Conservation (phyloP, 2,113 vertebrate species). For the Lanius collurio region DNA sequence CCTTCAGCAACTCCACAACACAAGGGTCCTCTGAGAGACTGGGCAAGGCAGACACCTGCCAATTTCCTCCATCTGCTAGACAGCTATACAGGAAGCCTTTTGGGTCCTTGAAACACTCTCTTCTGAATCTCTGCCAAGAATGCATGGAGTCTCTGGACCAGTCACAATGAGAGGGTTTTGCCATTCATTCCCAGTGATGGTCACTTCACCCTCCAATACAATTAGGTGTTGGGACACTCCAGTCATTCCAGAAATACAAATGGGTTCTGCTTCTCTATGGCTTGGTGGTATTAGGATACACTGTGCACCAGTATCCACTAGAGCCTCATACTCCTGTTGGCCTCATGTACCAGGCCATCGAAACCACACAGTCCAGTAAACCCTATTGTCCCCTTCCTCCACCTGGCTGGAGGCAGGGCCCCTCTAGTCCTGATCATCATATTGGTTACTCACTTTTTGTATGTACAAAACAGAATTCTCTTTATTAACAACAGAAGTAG, state of each 20-base stretch:
- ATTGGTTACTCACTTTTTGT: background rate
- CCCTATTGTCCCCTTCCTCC: fast-evolving
- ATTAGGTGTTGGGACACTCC: background rate
- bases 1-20: background rate
- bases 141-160: background rate
- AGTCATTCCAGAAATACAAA: background rate
- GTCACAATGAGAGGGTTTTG: background rate
- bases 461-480: background rate
- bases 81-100: background rate
- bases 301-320: background rate
- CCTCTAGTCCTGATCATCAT: background rate
- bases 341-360: background rate
- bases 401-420: background rate
- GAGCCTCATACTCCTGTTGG: background rate
- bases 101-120: background rate
- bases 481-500: background rate
- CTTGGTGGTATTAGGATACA: background rate
- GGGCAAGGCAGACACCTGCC: background rate
- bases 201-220: background rate
- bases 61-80: background rate
- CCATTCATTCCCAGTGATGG: background rate
- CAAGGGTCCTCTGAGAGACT: background rate
- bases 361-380: background rate
- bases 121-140: background rate
- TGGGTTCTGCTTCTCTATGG: background rate